Evolutionary conservation across 2,113 vertebrate species (phyloP).

Genomic region (Cercopithecus mona): DNA sequence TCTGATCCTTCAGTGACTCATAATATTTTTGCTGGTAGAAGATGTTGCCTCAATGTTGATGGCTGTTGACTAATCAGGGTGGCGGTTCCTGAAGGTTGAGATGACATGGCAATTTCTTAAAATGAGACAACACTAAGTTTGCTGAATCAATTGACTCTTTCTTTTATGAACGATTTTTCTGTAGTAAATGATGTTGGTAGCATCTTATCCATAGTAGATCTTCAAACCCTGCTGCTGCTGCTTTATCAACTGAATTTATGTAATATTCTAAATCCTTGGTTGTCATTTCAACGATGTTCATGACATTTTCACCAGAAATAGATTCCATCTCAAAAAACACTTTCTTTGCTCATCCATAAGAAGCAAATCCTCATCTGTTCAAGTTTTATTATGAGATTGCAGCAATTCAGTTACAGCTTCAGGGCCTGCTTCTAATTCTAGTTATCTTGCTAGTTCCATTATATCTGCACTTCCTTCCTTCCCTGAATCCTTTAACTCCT

Average conservation of each 20-base stretch:
- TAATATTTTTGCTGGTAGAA: background rate
- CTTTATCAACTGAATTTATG: background rate
- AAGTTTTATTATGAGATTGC: background rate
- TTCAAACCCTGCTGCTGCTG: background rate
- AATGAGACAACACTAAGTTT: background rate
- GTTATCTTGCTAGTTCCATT: background rate
- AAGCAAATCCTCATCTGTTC: background rate
- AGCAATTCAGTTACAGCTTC: background rate
- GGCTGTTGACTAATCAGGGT: background rate
- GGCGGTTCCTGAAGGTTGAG: background rate
- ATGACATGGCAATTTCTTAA: background rate
- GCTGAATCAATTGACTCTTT: background rate
- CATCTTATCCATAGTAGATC: background rate
- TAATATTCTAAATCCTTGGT: background rate
- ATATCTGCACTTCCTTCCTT: background rate
- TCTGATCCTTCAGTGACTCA: background rate
- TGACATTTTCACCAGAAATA: background rate
- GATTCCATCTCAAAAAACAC: background rate
- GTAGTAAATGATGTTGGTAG: background rate
- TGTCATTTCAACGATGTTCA: background rate
- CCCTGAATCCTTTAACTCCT: background rate
- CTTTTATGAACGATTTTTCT: background rate
- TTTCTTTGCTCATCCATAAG: background rate
- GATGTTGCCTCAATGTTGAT: background rate
- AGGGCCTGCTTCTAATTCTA: background rate